Conservation (phyloP, 1,140 invertebrate species). For the Hetaerina americana region DNA sequence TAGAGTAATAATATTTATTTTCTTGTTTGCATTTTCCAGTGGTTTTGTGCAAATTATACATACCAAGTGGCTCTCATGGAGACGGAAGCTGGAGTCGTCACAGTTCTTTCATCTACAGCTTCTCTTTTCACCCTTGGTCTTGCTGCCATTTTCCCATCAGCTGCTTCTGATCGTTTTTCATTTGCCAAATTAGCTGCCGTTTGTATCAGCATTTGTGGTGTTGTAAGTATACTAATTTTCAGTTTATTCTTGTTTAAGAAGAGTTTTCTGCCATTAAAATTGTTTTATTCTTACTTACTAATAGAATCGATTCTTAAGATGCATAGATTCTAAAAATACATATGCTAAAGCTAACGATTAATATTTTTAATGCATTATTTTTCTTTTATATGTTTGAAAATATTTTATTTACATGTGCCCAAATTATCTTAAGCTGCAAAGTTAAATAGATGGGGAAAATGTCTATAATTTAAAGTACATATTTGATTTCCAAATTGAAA, state of each 20-base stretch:
- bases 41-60: slow-evolving; percentile 69
- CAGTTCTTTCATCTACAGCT: slow-evolving; percentile 68
- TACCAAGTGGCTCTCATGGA: slow-evolving; percentile 64
- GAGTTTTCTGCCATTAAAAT: too few relatives aligned
- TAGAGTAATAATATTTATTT: neutral
- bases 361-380: too few relatives aligned
- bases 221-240: slow-evolving; percentile 39
- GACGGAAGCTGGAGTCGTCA: slow-evolving; percentile 62
- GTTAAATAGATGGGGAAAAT: too few relatives aligned
- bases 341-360: too few relatives aligned
- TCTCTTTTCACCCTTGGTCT: slow-evolving; percentile 72
- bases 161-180: slow-evolving; percentile 60
- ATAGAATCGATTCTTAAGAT: too few relatives aligned
- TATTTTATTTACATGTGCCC: too few relatives aligned
- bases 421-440: too few relatives aligned
- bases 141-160: slow-evolving; percentile 66
- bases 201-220: slow-evolving; percentile 58
- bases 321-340: too few relatives aligned
- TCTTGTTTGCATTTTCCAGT: slow-evolving; percentile 34
- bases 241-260: slow-evolving; percentile 1
- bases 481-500: too few relatives aligned
- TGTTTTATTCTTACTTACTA: too few relatives aligned
- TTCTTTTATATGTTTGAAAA: too few relatives aligned
- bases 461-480: too few relatives aligned
- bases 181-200: slow-evolving; percentile 69